Evolutionary conservation across 1,140 invertebrate genomes (phyloP).

Genomic region (Drosophila quadrilineata): DNA sequence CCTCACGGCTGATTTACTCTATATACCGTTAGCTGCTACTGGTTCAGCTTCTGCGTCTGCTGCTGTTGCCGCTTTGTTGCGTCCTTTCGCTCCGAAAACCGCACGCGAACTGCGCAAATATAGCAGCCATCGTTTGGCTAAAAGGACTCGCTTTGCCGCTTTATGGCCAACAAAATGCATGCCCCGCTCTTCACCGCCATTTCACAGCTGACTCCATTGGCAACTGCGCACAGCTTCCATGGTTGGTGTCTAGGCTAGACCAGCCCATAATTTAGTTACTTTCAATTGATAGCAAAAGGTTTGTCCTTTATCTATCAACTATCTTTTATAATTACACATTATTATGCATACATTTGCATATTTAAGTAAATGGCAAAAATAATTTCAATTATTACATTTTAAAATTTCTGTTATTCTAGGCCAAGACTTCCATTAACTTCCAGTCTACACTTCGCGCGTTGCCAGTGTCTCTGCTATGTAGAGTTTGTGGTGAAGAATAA

Average conservation of each 20-base stretch:
- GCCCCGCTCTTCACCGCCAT: neutral
- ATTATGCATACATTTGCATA: too few species aligned
- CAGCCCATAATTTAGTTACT: too few species aligned
- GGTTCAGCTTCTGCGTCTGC: neutral
- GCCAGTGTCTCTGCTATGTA: neutral
- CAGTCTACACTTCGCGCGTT: slow-evolving; percentile 10
- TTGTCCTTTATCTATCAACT: too few species aligned
- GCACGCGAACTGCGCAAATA: slow-evolving; percentile 75
- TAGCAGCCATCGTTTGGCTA: slow-evolving; percentile 66
- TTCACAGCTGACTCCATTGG: slow-evolving; percentile 20
- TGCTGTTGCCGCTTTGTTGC: slow-evolving; percentile 55
- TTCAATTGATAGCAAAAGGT: too few species aligned
- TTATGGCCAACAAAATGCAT: too few species aligned
- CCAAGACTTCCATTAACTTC: neutral
- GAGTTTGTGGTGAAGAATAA: slow-evolving; percentile 10
- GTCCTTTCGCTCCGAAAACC: slow-evolving; percentile 71
- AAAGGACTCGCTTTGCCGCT: slow-evolving; percentile 49
- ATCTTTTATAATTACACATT: too few species aligned
- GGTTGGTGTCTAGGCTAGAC: slow-evolving; percentile 27
- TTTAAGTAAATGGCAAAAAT: too few species aligned
- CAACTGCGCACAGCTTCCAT: slow-evolving; percentile 1
- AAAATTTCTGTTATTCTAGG: too few species aligned
- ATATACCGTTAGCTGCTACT: slow-evolving; percentile 1
- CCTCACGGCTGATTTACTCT: slow-evolving; percentile 21
- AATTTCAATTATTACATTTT: too few species aligned